phyloP scores from a whole-genome alignment of 1,140 invertebrate genomes.

The Cataglyphis hispanica region DNA sequence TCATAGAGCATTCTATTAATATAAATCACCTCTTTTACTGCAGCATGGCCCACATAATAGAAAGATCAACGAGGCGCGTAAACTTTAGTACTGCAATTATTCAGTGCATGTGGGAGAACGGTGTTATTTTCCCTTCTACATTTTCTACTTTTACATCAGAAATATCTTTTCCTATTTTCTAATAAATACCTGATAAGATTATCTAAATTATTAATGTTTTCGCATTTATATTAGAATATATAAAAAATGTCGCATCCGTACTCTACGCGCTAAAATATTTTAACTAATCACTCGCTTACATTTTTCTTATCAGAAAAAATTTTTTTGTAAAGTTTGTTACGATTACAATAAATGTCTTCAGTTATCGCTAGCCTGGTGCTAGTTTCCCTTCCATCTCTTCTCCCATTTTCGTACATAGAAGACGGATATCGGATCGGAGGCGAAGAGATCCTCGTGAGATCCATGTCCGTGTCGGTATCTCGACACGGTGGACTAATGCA shows the following conservation, averaged over 20 bases:
- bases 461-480: conserved; percentile 60
- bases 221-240: background rate
- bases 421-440: conserved; percentile 67
- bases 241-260: background rate
- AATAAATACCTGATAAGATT: background rate
- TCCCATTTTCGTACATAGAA: conserved; percentile 65
- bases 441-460: conserved; percentile 72
- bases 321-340: background rate
- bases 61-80: conserved; percentile 11
- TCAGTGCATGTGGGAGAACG: conserved; percentile 32
- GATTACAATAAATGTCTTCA: background rate
- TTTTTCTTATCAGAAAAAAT: background rate
- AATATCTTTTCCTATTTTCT: background rate
- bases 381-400: conserved; percentile 25
- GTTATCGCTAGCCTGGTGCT: background rate
- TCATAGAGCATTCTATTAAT: background rate
- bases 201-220: background rate
- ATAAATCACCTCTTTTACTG: conserved; percentile 17
- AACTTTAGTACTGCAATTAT: conserved; percentile 40
- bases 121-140: conserved; percentile 1
- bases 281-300: background rate
- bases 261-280: background rate
- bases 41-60: background rate
- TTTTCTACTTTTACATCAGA: conserved; percentile 1
- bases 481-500: conserved; percentile 68